Percentiles rank a stretch among this genome's conserved stretches.
phyloP scores from a whole-genome alignment of 1,140 invertebrate species.

The Drosophila prosaltans region DNA sequence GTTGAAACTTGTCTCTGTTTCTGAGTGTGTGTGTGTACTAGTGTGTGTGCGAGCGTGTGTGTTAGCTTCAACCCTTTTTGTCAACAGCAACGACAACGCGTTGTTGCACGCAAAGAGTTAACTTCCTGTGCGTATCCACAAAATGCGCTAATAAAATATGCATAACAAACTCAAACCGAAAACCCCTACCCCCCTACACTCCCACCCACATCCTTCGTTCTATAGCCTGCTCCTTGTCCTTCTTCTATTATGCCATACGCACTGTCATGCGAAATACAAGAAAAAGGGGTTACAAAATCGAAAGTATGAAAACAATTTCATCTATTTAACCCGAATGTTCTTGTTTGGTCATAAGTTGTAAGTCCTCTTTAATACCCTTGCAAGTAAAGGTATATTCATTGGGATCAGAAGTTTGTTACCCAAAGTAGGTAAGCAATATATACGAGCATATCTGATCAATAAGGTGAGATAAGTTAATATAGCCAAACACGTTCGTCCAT shows the following conservation, averaged over 20 bases:
- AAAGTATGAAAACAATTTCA: slow-evolving; percentile 70
- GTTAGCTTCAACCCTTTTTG: slow-evolving; percentile 51
- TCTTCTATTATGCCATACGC: slow-evolving; percentile 29
- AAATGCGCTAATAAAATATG: slow-evolving; percentile 79
- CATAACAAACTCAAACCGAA: slow-evolving; percentile 71
- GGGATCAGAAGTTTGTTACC: too few relatives aligned
- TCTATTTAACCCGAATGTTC: slow-evolving; percentile 56
- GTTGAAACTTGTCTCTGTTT: slow-evolving; percentile 2
- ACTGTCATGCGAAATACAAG: slow-evolving; percentile 23
- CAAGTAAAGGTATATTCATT: too few relatives aligned
- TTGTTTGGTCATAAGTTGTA: slow-evolving; percentile 30
- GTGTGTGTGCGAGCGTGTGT: slow-evolving; percentile 10
- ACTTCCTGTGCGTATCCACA: slow-evolving; percentile 80
- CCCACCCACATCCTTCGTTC: not conserved
- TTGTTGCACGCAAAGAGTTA: slow-evolving; percentile 72
- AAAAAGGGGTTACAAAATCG: slow-evolving; percentile 49
- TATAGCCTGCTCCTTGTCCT: slow-evolving; percentile 11
- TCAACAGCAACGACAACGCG: slow-evolving; percentile 4
- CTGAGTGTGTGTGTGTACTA: not conserved
- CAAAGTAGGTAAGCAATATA: too few relatives aligned
- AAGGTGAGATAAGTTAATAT: too few relatives aligned
- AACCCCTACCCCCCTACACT: slow-evolving; percentile 7
- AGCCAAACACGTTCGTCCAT: too few relatives aligned
- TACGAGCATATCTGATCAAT: too few relatives aligned
- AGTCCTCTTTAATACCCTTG: too few relatives aligned